phyloP scores from a whole-genome alignment of 2,888 invertebrate genomes.

The Spodoptera exigua region DNA sequence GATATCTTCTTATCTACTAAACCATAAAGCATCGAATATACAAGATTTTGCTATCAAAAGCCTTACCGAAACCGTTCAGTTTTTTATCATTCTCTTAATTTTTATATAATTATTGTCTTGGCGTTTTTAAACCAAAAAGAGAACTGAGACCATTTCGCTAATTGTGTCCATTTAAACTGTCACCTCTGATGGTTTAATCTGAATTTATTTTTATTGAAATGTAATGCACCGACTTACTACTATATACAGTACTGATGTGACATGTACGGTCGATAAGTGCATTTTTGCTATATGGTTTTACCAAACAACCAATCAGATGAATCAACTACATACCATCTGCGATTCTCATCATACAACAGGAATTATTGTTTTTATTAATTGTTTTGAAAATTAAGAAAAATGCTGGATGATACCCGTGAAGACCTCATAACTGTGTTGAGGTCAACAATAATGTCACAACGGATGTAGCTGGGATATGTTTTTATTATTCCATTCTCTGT shows the following conservation, averaged over 20 bases:
- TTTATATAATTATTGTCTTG: background rate
- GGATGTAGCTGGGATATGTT: slow-evolving; percentile 17
- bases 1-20: too few species aligned
- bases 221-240: slow-evolving; percentile 2
- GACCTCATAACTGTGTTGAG: slow-evolving; percentile 23
- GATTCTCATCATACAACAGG: background rate
- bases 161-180: slow-evolving; percentile 32
- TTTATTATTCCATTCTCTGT: slow-evolving; percentile 7
- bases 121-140: background rate
- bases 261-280: too few species aligned
- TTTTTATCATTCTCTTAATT: too few species aligned
- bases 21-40: too few species aligned
- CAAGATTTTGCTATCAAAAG: too few species aligned
- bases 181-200: slow-evolving; percentile 43
- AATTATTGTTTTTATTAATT: background rate
- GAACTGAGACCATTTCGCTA: slow-evolving; percentile 17
- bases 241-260: too few species aligned
- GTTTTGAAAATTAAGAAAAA: slow-evolving; percentile 12
- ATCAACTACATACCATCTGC: slow-evolving; percentile 5
- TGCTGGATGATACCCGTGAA: background rate
- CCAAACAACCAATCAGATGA: too few species aligned
- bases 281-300: too few species aligned
- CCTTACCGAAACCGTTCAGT: too few species aligned
- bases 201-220: slow-evolving; percentile 44
- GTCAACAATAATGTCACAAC: slow-evolving; percentile 23